phyloP scores from a whole-genome alignment of 1,140 invertebrate species.

The Pararge aegeria region DNA sequence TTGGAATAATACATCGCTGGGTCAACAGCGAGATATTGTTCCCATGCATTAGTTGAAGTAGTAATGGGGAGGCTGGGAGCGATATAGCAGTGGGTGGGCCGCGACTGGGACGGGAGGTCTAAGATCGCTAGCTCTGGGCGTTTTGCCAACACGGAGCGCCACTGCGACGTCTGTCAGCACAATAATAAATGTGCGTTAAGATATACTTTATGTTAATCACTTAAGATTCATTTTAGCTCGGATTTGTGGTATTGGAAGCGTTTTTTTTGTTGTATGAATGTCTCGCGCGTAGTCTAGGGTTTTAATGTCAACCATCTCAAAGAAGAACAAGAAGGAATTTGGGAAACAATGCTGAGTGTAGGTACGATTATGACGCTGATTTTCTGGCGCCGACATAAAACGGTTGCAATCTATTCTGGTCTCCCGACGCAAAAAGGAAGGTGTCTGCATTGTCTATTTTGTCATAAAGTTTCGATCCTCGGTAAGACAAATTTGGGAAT shows the following conservation, averaged over 20 bases:
- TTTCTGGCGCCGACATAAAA: neutral
- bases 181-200: conserved; percentile 9
- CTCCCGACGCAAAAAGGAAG: too few species aligned
- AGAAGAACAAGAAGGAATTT: conserved; percentile 51
- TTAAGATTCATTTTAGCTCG: conserved; percentile 22
- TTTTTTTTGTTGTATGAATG: conserved; percentile 45
- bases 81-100: conserved; percentile 31
- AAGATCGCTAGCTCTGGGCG: conserved; percentile 51
- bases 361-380: neutral
- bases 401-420: neutral
- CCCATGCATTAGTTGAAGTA: conserved; percentile 52
- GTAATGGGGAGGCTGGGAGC: conserved; percentile 49
- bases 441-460: too few species aligned
- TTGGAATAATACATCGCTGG: conserved; percentile 47
- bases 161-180: conserved; percentile 49
- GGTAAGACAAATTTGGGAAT: too few species aligned
- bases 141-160: conserved; percentile 67
- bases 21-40: conserved; percentile 53
- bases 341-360: conserved; percentile 16
- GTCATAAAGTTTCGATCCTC: too few species aligned
- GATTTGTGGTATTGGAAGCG: neutral
- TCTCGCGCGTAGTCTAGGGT: conserved; percentile 66
- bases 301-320: conserved; percentile 64
- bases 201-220: conserved; percentile 5
- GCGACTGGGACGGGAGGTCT: conserved; percentile 41